Conservation (phyloP, 2,797 vertebrate species). For the Peromyscus attwateri region DNA sequence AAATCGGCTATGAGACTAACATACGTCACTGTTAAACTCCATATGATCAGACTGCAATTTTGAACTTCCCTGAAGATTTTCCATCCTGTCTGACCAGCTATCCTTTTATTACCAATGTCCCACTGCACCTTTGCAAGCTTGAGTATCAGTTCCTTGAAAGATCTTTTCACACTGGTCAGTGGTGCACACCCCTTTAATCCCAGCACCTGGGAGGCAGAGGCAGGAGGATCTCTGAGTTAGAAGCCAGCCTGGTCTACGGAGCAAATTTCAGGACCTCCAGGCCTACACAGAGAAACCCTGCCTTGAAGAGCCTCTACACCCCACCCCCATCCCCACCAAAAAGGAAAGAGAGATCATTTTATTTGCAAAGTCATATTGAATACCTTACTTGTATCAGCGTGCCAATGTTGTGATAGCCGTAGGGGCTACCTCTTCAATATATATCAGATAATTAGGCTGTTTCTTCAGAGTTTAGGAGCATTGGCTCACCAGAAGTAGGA, state of each 20-base stretch:
- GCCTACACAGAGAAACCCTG: not conserved
- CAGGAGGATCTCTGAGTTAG: not conserved
- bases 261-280: not conserved
- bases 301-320: not conserved
- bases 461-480: constrained; percentile 49
- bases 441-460: not conserved
- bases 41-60: not conserved
- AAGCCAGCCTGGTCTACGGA: not conserved
- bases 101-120: not conserved
- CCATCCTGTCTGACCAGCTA: not conserved
- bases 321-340: not conserved
- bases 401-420: constrained; percentile 4
- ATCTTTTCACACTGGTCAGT: not conserved
- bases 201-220: not conserved
- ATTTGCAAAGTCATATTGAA: not conserved
- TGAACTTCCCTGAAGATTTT: not conserved
- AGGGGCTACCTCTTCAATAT: constrained; percentile 36
- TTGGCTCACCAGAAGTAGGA: not conserved
- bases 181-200: not conserved
- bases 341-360: not conserved
- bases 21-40: not conserved
- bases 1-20: constrained; percentile 74
- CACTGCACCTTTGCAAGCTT: not conserved
- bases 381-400: not conserved
- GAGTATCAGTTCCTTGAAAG: not conserved